Conservation (phyloP, 1,140 invertebrate species). For the Gonatopus flavifemur region DNA sequence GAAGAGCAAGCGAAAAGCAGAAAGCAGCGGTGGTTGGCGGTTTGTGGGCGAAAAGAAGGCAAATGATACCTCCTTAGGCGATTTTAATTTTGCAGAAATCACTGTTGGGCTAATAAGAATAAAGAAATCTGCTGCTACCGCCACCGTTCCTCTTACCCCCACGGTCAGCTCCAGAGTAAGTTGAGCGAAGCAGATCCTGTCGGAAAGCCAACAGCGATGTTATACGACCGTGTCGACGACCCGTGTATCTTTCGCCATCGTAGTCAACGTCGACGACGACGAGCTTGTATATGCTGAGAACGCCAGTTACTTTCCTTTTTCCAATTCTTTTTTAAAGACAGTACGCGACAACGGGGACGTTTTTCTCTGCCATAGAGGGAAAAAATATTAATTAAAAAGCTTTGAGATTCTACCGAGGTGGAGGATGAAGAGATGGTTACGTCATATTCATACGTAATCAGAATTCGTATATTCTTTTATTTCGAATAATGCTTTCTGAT, state of each 20-base stretch:
- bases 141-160: not conserved
- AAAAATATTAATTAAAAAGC: slow-evolving; percentile 37
- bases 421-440: no score
- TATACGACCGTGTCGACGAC: slow-evolving; percentile 35
- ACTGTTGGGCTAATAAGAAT: slow-evolving; percentile 58
- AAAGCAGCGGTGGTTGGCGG: slow-evolving; percentile 26
- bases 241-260: slow-evolving; percentile 19
- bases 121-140: slow-evolving; percentile 43
- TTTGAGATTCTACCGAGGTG: no score
- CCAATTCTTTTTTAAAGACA: slow-evolving; percentile 31
- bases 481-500: no score
- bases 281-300: no score
- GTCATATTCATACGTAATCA: no score
- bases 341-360: slow-evolving; percentile 7
- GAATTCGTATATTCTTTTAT: no score
- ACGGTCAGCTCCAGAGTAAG: slow-evolving; percentile 9
- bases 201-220: slow-evolving; percentile 36
- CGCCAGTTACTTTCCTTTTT: slow-evolving; percentile 9
- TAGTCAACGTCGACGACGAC: no score
- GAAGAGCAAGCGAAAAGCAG: slow-evolving; percentile 11
- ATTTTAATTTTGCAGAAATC: slow-evolving; percentile 59
- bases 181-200: slow-evolving; percentile 31
- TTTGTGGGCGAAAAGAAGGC: slow-evolving; percentile 32
- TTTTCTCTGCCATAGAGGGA: slow-evolving; percentile 4
- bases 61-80: slow-evolving; percentile 58